Evolutionary conservation across 2,888 invertebrate genomes (phyloP), one percentile per base, ranked within the genome.

Genomic region (Napeogenes inachia): DNA sequence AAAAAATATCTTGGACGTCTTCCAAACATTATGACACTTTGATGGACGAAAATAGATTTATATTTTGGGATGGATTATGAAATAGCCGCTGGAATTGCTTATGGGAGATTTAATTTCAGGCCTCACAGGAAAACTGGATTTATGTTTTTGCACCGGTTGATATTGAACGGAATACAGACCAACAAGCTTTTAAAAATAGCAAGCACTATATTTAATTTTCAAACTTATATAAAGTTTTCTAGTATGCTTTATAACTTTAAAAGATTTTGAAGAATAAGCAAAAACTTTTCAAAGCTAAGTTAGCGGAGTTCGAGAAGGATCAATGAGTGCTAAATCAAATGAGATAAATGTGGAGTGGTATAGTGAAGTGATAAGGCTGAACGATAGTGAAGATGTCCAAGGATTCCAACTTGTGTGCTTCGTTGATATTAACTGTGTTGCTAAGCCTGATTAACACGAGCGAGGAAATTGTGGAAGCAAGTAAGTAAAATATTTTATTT

Each of bases 401-500:
- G 42, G 63, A 64, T 63, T 62, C 62, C 63, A 66, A 81, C 75
- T 72, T 84, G 69, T 76, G 79, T 69, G 76, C 77, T 67, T 61
- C 82, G 64, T 74, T 84, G 75, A 69, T 75, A 61, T 65, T 80
- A 67, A 45, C 80, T 46, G 77, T 85, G 75, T 63, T 85, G 47
- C 75, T 75, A 69, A 75, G 75, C 60, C 65, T 85, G 71, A 80
- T 88, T 71, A 67, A 76, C 47, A 78, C 72, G 35, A 89, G 88
- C 58, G 74, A 82, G 72, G 89, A 89, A 75, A 85, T 86, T 45
- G 77, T 87, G 67, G 89, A 88, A 71, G 78, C 86, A 67, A 82
- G 89, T 89, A 67, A 88, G 89, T 86, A 66, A 42, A 45, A 38
- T 21, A 57, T 50, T 56, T 45, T 57, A 21, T 46, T 13, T 33